Conservation (phyloP, 2,888 invertebrate genomes). For the Therioaphis trifolii region DNA sequence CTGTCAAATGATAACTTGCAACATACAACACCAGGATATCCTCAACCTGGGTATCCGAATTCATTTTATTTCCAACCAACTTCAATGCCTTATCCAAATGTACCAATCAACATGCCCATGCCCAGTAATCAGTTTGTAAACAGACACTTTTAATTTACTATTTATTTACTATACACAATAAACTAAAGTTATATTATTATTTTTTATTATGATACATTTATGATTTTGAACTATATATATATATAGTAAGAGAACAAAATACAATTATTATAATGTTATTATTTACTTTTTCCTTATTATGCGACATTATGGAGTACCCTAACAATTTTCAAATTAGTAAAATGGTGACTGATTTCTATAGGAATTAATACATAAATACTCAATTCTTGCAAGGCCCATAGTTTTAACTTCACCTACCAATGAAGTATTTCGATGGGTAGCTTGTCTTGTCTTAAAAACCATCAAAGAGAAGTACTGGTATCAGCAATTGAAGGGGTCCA, state of each 20-base stretch:
- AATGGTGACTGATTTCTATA: no score
- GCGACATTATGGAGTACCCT: no score
- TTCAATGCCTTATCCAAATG: conserved; percentile 55
- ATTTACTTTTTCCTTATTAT: neutral
- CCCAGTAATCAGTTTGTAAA: conserved; percentile 49
- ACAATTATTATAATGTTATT: conserved; percentile 57
- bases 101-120: conserved; percentile 56
- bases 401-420: no score
- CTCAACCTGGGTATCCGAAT: conserved; percentile 45
- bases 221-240: conserved; percentile 59
- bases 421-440: no score
- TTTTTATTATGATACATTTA: conserved; percentile 54
- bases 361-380: no score
- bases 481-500: no score
- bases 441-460: no score
- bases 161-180: conserved; percentile 11
- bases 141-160: conserved; percentile 48
- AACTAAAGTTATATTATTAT: conserved; percentile 48
- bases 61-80: conserved; percentile 46
- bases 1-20: conserved; percentile 26
- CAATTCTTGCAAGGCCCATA: no score
- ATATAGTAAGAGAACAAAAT: conserved; percentile 52
- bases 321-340: no score
- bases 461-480: no score
- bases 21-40: conserved; percentile 31